Conservation (phyloP, 2,113 vertebrate genomes). For the Cavia porcellus region DNA sequence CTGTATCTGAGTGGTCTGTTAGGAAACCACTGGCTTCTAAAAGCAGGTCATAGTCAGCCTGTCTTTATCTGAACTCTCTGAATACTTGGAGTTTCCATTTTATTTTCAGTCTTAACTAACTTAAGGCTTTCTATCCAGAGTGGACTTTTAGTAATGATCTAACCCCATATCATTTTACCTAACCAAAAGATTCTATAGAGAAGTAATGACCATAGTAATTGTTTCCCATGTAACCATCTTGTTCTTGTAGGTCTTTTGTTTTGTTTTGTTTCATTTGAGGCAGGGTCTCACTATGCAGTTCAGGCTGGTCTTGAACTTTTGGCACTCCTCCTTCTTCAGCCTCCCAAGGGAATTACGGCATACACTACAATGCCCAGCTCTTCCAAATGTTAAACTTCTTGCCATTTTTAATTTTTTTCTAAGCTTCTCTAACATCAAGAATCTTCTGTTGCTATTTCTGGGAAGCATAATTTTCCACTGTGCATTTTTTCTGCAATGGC, state of each 20-base stretch:
- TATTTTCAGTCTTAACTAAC: slow-evolving; percentile 34
- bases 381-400: not conserved
- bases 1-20: slow-evolving; percentile 7
- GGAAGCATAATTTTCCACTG: not conserved
- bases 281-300: not conserved
- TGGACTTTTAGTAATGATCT: slow-evolving; percentile 32
- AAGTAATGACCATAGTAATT: not conserved
- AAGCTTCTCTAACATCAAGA: not conserved
- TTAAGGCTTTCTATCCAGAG: not conserved
- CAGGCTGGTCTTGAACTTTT: not conserved
- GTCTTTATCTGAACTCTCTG: not conserved
- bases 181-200: not conserved
- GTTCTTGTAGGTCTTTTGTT: not conserved
- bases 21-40: slow-evolving; percentile 51
- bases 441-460: not conserved
- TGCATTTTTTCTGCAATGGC: slow-evolving; percentile 27
- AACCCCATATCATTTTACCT: not conserved
- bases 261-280: not conserved
- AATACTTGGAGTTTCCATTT: slow-evolving; percentile 54
- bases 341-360: not conserved
- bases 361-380: not conserved
- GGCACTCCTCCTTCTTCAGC: not conserved
- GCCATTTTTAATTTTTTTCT: not conserved
- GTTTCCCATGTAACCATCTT: not conserved
- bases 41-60: not conserved